Evolutionary conservation across 2,888 invertebrate genomes (phyloP).

Genomic region (Trichogramma evanescens): DNA sequence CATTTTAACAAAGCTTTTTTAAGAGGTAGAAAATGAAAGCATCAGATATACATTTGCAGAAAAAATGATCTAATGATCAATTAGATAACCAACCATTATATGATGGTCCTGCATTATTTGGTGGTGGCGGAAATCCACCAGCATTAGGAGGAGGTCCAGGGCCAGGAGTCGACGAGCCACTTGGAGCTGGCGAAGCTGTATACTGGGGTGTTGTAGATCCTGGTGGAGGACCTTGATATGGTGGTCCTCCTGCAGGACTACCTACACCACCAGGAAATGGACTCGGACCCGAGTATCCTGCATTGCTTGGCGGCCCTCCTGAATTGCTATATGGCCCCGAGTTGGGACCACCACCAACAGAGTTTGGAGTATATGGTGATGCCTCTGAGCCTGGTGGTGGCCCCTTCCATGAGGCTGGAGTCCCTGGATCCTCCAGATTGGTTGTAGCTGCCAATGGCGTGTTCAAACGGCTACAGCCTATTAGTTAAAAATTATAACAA

Average conservation of each 20-base stretch:
- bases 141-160: conserved; percentile 58
- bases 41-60: too few species aligned
- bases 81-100: conserved; percentile 55
- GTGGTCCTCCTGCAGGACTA: conserved; percentile 66
- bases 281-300: conserved; percentile 57
- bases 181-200: conserved; percentile 79
- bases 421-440: conserved; percentile 66
- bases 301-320: conserved; percentile 44
- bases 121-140: conserved; percentile 45
- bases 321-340: conserved; percentile 50
- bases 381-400: conserved; percentile 60
- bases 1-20: too few species aligned
- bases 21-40: too few species aligned
- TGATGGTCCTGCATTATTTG: conserved; percentile 51
- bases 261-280: conserved; percentile 62
- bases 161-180: conserved; percentile 75
- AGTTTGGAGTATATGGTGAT: conserved; percentile 60
- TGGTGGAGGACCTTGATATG: conserved; percentile 66
- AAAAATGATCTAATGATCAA: too few species aligned
- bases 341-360: conserved; percentile 51
- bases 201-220: conserved; percentile 76
- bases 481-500: conserved; percentile 21
- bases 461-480: conserved; percentile 74
- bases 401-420: conserved; percentile 71
- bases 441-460: conserved; percentile 51